Evolutionary conservation across 2,888 invertebrate genomes (phyloP), one percentile per base, ranked within the genome.

Genomic region (Cantharis flavilabris): DNA sequence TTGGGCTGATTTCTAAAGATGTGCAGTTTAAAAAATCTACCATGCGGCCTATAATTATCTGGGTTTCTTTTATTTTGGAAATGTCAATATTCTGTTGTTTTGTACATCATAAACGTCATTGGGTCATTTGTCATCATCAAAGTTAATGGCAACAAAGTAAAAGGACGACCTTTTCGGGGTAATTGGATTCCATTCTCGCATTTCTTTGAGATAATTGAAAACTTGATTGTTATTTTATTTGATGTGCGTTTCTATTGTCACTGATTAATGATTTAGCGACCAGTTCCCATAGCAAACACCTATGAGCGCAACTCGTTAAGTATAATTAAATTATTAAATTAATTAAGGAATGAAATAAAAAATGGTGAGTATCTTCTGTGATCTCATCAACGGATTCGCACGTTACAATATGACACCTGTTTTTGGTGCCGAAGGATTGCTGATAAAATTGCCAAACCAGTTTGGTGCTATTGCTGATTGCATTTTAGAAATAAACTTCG

Each of bases 321-420:
- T 67, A 16, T 20, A 67, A 67, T 67, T 67, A 23, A 20, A 23
- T 67, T 67, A 67, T 26, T 20, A 67, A 67, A 23, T n/a, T 23
- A 49, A 49, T 49, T 49, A 49, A n/a, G 49, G n/a, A 49, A 20
- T 13, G 65, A 23, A 65, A 67, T 23, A 67, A 67, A 67, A 67
- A 26, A 67, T 23, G 18, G n/a, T n/a, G 33, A 33, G 33, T 33
- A n/a, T 69, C 71, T 71, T 49, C 69, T 65, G 72, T 75, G 75
- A 77, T 75, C 70, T 71, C 77, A 72, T 72, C 72, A 71, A 63
- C 69, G 75, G 70, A 70, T 73, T 74, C 64, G 64, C 74, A 64
- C 62, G 72, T 78, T 74, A 78, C 76, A 78, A 79, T 79, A 78
- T 76, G 78, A 80, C 80, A 80, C 76, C 77, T 80, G 78, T 78